These are phyloP conservation scores for Clostera curtula DNA, from an alignment of 2,888 invertebrate species.

Conservation along the genomic window DNA sequence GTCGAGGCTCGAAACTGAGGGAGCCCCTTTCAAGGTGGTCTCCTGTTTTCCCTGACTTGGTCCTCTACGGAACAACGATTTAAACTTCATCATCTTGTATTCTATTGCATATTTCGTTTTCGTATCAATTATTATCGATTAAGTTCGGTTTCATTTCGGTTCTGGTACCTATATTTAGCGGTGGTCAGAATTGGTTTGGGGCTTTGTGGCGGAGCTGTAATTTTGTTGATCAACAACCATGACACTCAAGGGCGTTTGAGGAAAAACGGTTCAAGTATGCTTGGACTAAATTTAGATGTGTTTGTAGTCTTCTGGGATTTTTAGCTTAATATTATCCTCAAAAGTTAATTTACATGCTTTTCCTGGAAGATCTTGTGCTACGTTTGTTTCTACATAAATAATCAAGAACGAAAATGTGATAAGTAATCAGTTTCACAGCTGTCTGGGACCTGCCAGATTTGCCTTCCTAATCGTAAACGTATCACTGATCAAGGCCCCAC, in stretches of 20 bases:
- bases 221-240: not conserved
- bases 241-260: not conserved
- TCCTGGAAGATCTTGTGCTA: too few relatives aligned
- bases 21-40: constrained; percentile 74
- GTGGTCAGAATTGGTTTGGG: constrained; percentile 32
- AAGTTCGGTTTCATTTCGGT: constrained; percentile 32
- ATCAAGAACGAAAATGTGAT: too few relatives aligned
- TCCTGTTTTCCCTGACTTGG: constrained; percentile 77
- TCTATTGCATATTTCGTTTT: constrained; percentile 44
- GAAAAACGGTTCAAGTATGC: too few relatives aligned
- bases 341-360: too few relatives aligned
- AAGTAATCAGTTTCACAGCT: too few relatives aligned
- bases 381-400: too few relatives aligned
- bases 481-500: constrained; percentile 15
- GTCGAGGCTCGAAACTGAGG: constrained; percentile 79
- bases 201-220: constrained; percentile 5
- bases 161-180: constrained; percentile 16
- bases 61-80: constrained; percentile 93
- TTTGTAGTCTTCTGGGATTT: too few relatives aligned
- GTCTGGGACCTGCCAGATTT: constrained; percentile 6
- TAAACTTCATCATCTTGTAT: constrained; percentile 90
- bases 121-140: constrained; percentile 60
- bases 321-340: not conserved
- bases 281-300: not conserved
- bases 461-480: constrained; percentile 14